Evolutionary conservation across 2,113 vertebrate species (phyloP).

Genomic region (Abramis brama): DNA sequence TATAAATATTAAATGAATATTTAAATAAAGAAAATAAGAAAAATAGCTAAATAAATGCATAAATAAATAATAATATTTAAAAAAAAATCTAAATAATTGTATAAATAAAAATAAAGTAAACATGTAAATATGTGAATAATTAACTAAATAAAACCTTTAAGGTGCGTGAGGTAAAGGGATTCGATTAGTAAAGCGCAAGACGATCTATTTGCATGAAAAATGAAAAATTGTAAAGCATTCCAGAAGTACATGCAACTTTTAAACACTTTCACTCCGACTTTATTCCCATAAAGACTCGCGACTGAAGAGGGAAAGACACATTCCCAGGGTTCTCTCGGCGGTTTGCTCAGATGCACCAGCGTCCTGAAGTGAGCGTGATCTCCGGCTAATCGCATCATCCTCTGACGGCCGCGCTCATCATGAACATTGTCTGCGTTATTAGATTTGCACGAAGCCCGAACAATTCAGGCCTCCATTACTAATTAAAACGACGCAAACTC

Average conservation of each 20-base stretch:
- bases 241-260: background rate
- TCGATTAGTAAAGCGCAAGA: background rate
- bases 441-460: slow-evolving; percentile 75
- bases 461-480: slow-evolving; percentile 78
- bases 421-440: slow-evolving; percentile 78
- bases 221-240: background rate
- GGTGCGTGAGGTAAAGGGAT: too few species aligned
- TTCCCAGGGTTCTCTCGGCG: rapidly evolving
- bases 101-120: too few species aligned
- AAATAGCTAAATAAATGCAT: too few species aligned
- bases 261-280: background rate
- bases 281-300: background rate
- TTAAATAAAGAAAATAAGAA: too few species aligned
- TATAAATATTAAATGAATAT: too few species aligned
- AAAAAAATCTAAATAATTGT: too few species aligned
- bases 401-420: slow-evolving; percentile 72
- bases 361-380: too few species aligned
- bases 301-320: background rate
- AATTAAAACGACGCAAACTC: slow-evolving; percentile 79
- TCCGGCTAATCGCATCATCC: slow-evolving; percentile 63
- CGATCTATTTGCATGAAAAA: background rate
- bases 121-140: too few species aligned
- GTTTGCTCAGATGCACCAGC: too few species aligned
- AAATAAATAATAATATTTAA: too few species aligned
- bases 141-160: too few species aligned